A percentile compares a stretch with the other conserved stretches of the same genome.
phyloP scores from a whole-genome alignment of 2,888 invertebrate species.

The Cephus pulcher region DNA sequence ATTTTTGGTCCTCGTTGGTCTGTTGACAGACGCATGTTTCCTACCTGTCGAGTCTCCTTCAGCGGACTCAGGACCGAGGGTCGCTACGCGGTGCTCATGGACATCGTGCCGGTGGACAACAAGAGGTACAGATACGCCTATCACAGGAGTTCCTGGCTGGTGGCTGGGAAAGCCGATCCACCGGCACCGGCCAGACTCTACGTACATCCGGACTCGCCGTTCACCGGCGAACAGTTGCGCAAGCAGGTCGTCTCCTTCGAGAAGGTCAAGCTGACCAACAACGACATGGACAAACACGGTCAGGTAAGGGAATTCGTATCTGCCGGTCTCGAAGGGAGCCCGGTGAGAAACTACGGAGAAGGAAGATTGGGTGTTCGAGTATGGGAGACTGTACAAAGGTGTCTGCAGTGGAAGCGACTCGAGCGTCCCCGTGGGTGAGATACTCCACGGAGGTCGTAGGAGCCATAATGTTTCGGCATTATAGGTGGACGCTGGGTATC shows the following conservation, averaged over 20 bases:
- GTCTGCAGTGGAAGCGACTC: neutral
- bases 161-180: constrained; percentile 85
- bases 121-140: constrained; percentile 86
- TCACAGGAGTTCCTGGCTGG: constrained; percentile 85
- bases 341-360: neutral
- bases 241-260: constrained; percentile 86
- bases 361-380: neutral
- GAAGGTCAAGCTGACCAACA: constrained; percentile 87
- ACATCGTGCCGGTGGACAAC: constrained; percentile 84
- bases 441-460: constrained; percentile 1
- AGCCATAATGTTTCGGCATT: constrained; percentile 53
- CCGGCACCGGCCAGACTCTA: constrained; percentile 79
- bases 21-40: constrained; percentile 81
- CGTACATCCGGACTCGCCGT: constrained; percentile 85
- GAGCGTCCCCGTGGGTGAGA: neutral
- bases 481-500: constrained; percentile 42
- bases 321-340: neutral
- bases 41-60: constrained; percentile 81
- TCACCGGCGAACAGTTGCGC: constrained; percentile 80
- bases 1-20: neutral
- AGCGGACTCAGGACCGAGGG: constrained; percentile 75
- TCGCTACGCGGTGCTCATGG: constrained; percentile 80
- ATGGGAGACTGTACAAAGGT: neutral
- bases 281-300: constrained; percentile 83
- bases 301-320: constrained; percentile 70